Base-by-base conservation (phyloP, 2,113 vertebrate genomes). In the Ciconia maguari region DNA sequence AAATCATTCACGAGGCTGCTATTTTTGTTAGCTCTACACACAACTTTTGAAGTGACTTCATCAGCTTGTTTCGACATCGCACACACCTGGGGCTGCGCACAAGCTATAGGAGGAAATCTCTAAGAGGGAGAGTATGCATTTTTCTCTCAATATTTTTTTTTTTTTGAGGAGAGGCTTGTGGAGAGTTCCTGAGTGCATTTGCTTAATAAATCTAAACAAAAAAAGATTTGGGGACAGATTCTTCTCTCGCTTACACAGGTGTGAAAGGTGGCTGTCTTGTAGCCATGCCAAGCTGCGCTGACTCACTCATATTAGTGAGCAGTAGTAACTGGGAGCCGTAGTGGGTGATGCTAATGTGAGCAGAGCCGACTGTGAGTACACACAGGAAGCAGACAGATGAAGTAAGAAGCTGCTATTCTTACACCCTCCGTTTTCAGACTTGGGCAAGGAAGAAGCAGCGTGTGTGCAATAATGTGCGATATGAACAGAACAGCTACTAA, bases 321-420 rank as follows among this genome's bases (percentile, higher is more conserved):
- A 5, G 19, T 34, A 81, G 88, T 87, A 80, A 89, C 22, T 8
- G 49, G 90, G 87, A 91, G 81, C 44, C 2, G 46, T 49, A 16
- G 80, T 1, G 48, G 68, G 76, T 66, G 92, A 66, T 83, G 93
- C 83, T 62, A 30, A 80, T 18, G 58, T 6, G n/a, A 78, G 75
- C 90, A 93, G 90, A 60, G 15, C 82, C 20, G 13, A 5, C 48
- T 71, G 82, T 2, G 69, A 83, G 89, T 30, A 87, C 94, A 25
- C 90, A 70, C 68, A 79, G 96, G 90, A 96, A 96, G 86, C 90
- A 95, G 92, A 65, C 79, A 25, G 90, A 88, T 94, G 95, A 90
- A 93, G 95, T 78, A 95, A 94, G 86, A 93, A 84, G 65, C 86
- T 90, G 83, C 94, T 94, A 68, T 91, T 91, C 92, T 87, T 93